Evolutionary conservation across 2,888 invertebrate genomes (phyloP).

Genomic region (Clepsis dumicolana): DNA sequence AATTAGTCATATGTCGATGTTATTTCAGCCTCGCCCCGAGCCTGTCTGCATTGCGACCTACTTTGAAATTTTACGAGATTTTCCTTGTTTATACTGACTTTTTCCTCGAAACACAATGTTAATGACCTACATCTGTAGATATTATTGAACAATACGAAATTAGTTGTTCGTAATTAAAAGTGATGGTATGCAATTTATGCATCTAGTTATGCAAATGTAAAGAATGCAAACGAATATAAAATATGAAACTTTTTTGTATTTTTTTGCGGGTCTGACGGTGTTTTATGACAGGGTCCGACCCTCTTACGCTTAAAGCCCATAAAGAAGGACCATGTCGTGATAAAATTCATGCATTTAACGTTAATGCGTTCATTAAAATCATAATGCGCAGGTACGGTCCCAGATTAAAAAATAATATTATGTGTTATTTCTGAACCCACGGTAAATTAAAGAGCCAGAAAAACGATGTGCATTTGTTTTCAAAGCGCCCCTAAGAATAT

Average conservation of each 20-base stretch:
- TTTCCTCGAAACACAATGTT: slow-evolving; percentile 74
- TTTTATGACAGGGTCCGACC: background rate
- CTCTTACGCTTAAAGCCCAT: background rate
- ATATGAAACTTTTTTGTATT: background rate
- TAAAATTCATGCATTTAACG: background rate
- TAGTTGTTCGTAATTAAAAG: background rate
- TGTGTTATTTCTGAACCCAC: too few species aligned
- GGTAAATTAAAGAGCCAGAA: background rate
- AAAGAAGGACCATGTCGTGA: background rate
- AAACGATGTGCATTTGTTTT: background rate
- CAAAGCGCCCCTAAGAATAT: background rate
- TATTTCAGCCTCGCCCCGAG: slow-evolving; percentile 66
- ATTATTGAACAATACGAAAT: slow-evolving; percentile 38
- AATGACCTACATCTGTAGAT: slow-evolving; percentile 72
- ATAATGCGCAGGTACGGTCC: background rate
- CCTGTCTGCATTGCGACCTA: slow-evolving; percentile 68
- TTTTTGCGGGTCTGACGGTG: background rate
- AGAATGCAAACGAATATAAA: background rate
- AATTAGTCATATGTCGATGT: slow-evolving; percentile 54
- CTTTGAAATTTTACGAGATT: slow-evolving; percentile 62
- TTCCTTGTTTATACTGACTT: slow-evolving; percentile 70
- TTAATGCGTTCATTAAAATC: background rate
- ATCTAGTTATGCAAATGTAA: background rate
- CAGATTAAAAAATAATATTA: background rate
- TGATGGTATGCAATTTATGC: background rate